Evolutionary conservation across 2,113 vertebrate species (phyloP), one percentile per base, ranked within the genome.

Genomic region (Chroicocephalus ridibundus): DNA sequence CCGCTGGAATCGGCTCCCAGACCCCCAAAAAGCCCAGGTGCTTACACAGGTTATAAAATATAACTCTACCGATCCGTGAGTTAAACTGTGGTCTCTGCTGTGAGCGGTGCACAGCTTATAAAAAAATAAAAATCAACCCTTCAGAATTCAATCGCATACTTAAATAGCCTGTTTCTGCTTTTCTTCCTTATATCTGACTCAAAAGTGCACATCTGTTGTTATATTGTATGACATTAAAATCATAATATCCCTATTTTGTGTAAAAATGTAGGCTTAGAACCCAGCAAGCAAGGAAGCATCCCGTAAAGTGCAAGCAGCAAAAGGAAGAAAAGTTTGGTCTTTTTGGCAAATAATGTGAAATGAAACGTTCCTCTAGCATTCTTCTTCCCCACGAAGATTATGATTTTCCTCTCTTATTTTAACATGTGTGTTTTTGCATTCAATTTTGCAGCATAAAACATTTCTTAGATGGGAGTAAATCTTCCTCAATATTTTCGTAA

Each of bases 191-290:
- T 81, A 14, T 69, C 66, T 61, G 34, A 31, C 46, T 80, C 36
- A 13, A 38, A 65, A 68, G 70, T 47, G 90, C 82, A 44, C 94
- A 96, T 92, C 89, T 94, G 86, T 51, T 93, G 77, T 83, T 94
- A 76, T 55, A 84, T 38, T 13, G 70, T 68, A 18, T 6, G 11
- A 34, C 51, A 84, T 77, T 94, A 82, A 87, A 97, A 83, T 71
- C 55, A 71, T 60, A 82, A 82, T 14, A 76, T 75, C 4, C 38
- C 34, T 79, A 61, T 32, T 88, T 34, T 82, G 21, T 70, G 21
- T 55, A 71, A 82, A 84, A 86, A 80, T 22, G 5, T 38, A 71
- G n/a, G n/a, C 40, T 80, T 26, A 55, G 74, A 89, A 77, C 6
- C 18, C 62, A 86, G 42, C 24, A 32, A 80, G 55, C 13, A 44